These are phyloP conservation scores for Salvelinus alpinus DNA, from an alignment of 2,113 vertebrate genomes.

Conservation along the genomic window DNA sequence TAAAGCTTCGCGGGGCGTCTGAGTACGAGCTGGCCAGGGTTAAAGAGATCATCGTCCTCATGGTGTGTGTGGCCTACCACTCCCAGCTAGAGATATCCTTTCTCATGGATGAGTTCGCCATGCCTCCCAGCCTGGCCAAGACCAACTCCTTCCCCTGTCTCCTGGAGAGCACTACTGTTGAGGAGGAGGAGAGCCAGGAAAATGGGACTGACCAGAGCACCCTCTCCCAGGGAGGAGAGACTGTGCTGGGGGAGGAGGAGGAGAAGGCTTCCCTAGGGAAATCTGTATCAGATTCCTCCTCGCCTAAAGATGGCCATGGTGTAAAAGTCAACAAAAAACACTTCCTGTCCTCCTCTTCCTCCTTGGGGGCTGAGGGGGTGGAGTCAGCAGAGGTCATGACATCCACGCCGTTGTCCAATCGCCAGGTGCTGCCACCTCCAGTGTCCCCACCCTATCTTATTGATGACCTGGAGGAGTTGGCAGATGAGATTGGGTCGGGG, in stretches of 20 bases:
- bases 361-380: slow-evolving; percentile 24
- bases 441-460: slow-evolving; percentile 71
- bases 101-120: slow-evolving; percentile 99
- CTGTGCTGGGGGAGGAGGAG: slow-evolving; percentile 64
- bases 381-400: slow-evolving; percentile 31
- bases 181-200: slow-evolving; percentile 48
- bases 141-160: slow-evolving; percentile 81
- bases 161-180: slow-evolving; percentile 71
- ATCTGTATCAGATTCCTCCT: slow-evolving; percentile 58
- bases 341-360: slow-evolving; percentile 61
- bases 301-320: slow-evolving; percentile 52
- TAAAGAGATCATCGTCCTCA: slow-evolving; percentile 95
- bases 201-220: slow-evolving; percentile 55
- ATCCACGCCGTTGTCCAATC: slow-evolving; percentile 55
- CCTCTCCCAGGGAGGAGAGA: slow-evolving; percentile 56
- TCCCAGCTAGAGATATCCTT: slow-evolving; percentile 98
- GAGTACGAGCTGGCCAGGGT: slow-evolving; percentile 94
- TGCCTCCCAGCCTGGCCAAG: slow-evolving; percentile 87
- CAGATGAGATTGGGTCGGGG: not conserved
- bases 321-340: slow-evolving; percentile 62
- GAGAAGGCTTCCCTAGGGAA: slow-evolving; percentile 60
- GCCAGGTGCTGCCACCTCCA: slow-evolving; percentile 56
- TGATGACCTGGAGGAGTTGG: slow-evolving; percentile 62
- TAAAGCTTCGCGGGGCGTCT: slow-evolving; percentile 90
- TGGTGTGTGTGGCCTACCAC: slow-evolving; percentile 97